Evolutionary conservation across 2,113 vertebrate species (phyloP).

Genomic region (Cygnus buccinator): DNA sequence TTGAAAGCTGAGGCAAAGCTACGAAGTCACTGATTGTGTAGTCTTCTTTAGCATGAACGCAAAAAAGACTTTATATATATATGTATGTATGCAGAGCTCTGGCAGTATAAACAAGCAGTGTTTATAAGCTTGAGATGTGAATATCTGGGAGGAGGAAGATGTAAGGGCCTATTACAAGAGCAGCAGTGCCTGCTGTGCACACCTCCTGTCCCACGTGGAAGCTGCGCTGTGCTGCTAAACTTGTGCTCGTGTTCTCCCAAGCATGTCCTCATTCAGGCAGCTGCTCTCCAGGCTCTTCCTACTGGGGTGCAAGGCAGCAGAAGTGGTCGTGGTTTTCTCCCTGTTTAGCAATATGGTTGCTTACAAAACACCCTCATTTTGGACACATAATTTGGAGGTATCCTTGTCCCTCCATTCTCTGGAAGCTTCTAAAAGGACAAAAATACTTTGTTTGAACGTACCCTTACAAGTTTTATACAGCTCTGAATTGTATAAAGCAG

Average conservation of each 20-base stretch:
- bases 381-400: background rate
- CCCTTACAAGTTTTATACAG: background rate
- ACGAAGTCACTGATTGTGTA: fast-evolving
- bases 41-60: background rate
- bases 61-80: background rate
- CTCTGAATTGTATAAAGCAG: background rate
- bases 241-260: background rate
- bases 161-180: background rate
- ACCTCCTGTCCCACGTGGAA: background rate
- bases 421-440: background rate
- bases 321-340: background rate
- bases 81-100: background rate
- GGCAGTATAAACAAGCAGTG: background rate
- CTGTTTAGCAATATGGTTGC: background rate
- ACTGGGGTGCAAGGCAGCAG: background rate
- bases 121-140: background rate
- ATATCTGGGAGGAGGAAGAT: background rate
- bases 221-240: background rate
- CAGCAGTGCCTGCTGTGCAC: background rate
- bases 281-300: background rate
- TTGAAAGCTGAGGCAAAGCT: background rate
- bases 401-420: background rate
- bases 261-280: background rate
- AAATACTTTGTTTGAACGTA: background rate
- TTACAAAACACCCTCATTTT: background rate